Percentiles rank a stretch among this genome's conserved stretches.
Conservation (phyloP, 2,888 invertebrate genomes). For the Eupsilia transversa region DNA sequence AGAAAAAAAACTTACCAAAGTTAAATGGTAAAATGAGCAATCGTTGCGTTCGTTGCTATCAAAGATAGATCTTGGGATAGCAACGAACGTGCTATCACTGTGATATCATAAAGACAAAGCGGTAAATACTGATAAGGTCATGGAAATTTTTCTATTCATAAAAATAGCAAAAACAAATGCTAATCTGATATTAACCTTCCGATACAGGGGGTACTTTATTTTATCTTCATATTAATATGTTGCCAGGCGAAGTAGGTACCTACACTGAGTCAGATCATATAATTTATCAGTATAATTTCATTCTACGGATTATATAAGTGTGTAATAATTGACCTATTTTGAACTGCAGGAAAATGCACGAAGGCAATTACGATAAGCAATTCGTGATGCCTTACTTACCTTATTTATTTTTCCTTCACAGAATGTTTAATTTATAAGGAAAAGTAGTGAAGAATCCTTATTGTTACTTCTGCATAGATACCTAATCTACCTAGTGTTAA, state of each 20-base stretch:
- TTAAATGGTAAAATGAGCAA: not conserved
- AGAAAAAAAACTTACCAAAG: not conserved
- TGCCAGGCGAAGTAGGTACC: not conserved
- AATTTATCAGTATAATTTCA: constrained; percentile 2
- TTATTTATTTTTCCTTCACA: not conserved
- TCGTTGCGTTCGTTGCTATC: no score
- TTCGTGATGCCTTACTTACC: not conserved
- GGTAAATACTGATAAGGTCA: constrained; percentile 23
- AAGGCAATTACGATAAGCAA: constrained; percentile 2
- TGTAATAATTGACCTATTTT: constrained; percentile 18
- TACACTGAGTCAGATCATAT: constrained; percentile 1
- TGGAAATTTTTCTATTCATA: constrained; percentile 43
- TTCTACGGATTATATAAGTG: constrained; percentile 13
- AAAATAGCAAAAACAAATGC: constrained; percentile 28
- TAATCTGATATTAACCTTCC: constrained; percentile 40
- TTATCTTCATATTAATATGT: constrained; percentile 10
- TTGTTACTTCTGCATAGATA: not conserved
- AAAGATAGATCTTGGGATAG: constrained; percentile 10
- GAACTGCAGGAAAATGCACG: constrained; percentile 12
- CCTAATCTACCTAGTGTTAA: no score
- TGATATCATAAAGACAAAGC: constrained; percentile 18
- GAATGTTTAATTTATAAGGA: not conserved
- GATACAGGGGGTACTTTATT: constrained; percentile 47
- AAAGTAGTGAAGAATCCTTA: not conserved
- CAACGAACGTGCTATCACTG: constrained; percentile 2